Evolutionary conservation across 2,797 vertebrate genomes (phyloP).

Genomic region (Nasua narica): DNA sequence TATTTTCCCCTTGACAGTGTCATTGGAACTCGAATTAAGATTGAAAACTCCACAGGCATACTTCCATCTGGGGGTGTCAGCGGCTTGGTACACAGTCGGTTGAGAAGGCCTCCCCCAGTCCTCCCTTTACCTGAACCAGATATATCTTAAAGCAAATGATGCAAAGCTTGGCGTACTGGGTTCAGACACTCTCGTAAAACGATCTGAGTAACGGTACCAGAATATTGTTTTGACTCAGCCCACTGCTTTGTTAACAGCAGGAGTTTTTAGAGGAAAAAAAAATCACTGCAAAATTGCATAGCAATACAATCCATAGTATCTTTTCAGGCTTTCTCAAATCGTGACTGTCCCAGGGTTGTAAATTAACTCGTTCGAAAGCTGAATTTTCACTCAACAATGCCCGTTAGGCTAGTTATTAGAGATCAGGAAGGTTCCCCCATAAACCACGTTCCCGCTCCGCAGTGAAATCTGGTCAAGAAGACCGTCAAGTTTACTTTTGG

Average conservation of each 20-base stretch:
- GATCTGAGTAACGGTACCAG: constrained; percentile 35
- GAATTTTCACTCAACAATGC: constrained; percentile 7
- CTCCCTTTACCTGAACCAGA: constrained; percentile 52
- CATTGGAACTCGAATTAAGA: constrained; percentile 65
- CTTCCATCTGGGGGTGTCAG: constrained; percentile 65
- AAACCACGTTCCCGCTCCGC: not conserved
- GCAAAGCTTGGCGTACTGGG: not conserved
- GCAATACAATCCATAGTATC: not conserved
- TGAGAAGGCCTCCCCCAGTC: not conserved
- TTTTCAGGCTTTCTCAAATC: constrained; percentile 39
- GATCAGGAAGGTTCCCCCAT: not conserved
- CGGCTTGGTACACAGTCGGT: not conserved
- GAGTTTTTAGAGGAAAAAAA: not conserved
- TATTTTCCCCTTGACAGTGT: constrained; percentile 66
- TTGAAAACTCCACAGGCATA: constrained; percentile 55
- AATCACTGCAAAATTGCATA: constrained; percentile 4
- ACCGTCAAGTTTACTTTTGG: constrained; percentile 31
- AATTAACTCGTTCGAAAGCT: constrained; percentile 43
- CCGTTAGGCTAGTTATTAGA: constrained; percentile 27
- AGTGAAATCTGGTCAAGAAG: constrained; percentile 2
- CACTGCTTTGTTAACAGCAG: constrained; percentile 22
- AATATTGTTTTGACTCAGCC: constrained; percentile 42
- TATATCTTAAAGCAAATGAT: constrained; percentile 37
- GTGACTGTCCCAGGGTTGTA: constrained; percentile 14
- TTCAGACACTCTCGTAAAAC: constrained; percentile 21